Base-by-base conservation (phyloP, 2,797 vertebrate genomes). In the Hybognathus amarus region DNA sequence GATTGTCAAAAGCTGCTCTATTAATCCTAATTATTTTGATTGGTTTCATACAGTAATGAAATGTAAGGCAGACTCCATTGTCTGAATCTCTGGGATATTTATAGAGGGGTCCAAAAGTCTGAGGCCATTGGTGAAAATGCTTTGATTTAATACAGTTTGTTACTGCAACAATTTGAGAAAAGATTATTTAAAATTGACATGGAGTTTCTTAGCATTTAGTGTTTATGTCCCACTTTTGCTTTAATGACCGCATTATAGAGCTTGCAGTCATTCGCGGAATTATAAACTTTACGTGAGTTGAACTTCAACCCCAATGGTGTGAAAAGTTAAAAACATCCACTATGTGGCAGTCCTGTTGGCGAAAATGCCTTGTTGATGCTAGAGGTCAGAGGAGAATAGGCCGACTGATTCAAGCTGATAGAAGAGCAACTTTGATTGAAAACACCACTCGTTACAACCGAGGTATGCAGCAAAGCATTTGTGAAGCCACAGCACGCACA, bases 1-100 rank as follows among this genome's bases (percentile, higher is more conserved):
- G 67, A 71, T 80, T 77, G 40, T n/a, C n/a, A 30, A 50, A 52
- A 67, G n/a, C 33, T 56, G 50, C 47, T 77, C 64, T 83, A 83
- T 83, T 77, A 83, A 83, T 69, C 61, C 30, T 69, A 76, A 80
- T 80, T 71, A 59, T 67, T 76, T 82, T 69, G 30, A 82, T 75
- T 77, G 63, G 8, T 56, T 77, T 61, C 18, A 54, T 68, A 64
- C 47, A 42, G 63, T 77, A 20, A 83, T 67, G 30, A 76, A 54
- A 82, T 67, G 47, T 80, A 33, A 15, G 27, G 61, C 24, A 33
- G 59, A 64, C 76, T 50, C 24, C 18, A 30, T 66, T 66, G 40
- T 78, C 40, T 63, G n/a, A 61, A 61, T 52, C 56, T 59, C 20
- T 40, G 24, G n/a, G 38, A 77, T 33, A 64, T 24, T 36, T 67